Conservation (phyloP, 53 echinoderm and acorn worm species). For the Astropecten irregularis region DNA sequence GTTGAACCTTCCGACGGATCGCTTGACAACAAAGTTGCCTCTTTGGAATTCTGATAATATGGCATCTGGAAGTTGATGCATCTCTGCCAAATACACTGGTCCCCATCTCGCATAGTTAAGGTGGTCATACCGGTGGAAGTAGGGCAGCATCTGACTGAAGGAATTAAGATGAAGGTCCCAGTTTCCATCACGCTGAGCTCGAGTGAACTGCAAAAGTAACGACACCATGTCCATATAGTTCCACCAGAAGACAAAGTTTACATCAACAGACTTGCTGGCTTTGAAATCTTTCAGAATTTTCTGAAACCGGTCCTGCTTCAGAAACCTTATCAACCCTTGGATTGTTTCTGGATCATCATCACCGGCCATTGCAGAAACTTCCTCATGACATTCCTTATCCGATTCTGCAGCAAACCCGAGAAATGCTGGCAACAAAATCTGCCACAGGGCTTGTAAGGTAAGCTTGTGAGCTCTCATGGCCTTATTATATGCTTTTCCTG, state of each 20-base stretch:
- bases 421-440: not conserved
- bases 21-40: conserved; percentile 69
- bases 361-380: not conserved
- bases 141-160: conserved; percentile 61
- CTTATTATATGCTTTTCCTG: conserved; percentile 44
- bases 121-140: conserved; percentile 68
- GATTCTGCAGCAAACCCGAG: not conserved
- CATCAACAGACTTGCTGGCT: not conserved
- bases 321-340: too few species aligned
- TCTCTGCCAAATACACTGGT: conserved; percentile 60
- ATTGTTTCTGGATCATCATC: too few species aligned
- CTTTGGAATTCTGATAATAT: conserved; percentile 15
- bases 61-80: conserved; percentile 43
- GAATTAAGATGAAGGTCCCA: conserved; percentile 37
- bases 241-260: conserved; percentile 25
- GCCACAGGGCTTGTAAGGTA: conserved; percentile 66
- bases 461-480: conserved; percentile 64
- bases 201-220: conserved; percentile 10
- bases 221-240: conserved; percentile 42
- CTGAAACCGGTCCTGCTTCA: not conserved
- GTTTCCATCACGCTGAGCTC: conserved; percentile 39
- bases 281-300: not conserved
- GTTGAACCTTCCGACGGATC: conserved; percentile 37
- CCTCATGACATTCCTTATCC: not conserved
- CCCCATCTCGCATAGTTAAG: conserved; percentile 66